These are phyloP conservation scores for Nemotelus nigrinus DNA, from an alignment of 2,888 invertebrate genomes.

Conservation along the genomic window DNA sequence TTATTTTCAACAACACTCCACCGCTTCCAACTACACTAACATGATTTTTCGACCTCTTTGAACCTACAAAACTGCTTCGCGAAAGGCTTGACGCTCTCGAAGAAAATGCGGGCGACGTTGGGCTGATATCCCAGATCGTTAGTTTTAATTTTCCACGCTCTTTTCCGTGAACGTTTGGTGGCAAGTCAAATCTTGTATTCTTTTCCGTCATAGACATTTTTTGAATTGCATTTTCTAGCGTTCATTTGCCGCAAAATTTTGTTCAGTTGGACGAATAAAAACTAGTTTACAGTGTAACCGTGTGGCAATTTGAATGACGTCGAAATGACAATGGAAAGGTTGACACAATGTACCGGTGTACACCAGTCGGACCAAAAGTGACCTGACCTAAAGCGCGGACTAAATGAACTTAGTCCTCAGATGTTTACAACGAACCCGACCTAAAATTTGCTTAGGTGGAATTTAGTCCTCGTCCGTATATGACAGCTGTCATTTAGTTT, in stretches of 20 bases:
- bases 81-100: background rate
- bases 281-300: no score
- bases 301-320: no score
- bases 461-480: no score
- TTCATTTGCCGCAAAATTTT: background rate
- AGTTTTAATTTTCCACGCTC: constrained; percentile 55
- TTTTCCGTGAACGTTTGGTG: constrained; percentile 51
- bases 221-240: background rate
- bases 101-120: background rate
- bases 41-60: constrained; percentile 11
- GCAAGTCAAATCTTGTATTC: constrained; percentile 29
- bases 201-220: constrained; percentile 23
- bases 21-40: constrained; percentile 45
- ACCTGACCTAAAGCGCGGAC: no score
- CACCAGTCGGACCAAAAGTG: no score
- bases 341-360: no score
- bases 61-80: background rate
- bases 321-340: no score
- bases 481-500: no score
- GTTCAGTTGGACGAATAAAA: background rate
- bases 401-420: no score
- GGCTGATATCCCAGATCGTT: constrained; percentile 48
- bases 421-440: no score
- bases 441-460: no score
- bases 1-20: constrained; percentile 54